Evolutionary conservation across 2,113 vertebrate genomes (phyloP), one percentile per base, ranked within the genome.

Genomic region (Xiphophorus maculatus): DNA sequence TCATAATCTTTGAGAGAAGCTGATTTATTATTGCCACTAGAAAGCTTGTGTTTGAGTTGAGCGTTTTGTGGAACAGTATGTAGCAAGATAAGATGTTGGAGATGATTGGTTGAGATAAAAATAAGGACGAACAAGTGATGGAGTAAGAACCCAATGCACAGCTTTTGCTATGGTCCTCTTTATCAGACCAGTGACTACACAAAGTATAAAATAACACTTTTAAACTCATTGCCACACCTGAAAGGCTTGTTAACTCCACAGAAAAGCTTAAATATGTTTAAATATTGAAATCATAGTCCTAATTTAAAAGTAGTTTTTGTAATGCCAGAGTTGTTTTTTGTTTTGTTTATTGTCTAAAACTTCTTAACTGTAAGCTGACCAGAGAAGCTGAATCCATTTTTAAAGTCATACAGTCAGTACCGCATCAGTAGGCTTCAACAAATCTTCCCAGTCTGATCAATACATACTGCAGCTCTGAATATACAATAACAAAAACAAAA

Each of bases 401-500:
- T 79, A 32, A 63, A 74, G 30, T 22, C 71, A 74, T 74, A 85
- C 30, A 67, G 80, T 84, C 35, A 74, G 30, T 61, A 35, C 62
- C 32, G 70, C 77, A 64, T 66, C 1, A 11, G 60, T 42, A 22
- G 29, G 32, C 42, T 61, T 51, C 28, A 79, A 70, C 66, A 85
- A 71, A 84, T 65, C 66, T 62, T 33, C 30, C 61, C 78, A 44
- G 42, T 69, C 0, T 89, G 81, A 91, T 91, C 83, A 88, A 90
- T 91, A 84, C 69, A 77, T 71, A 15, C 54, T 30, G 67, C 61
- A 65, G 69, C 62, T 82, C 77, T 91, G 84, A 90, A 91, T 91
- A 85, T 87, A 87, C 85, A 90, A 91, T 89, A 88, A 88, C 80
- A 90, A 81, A 91, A 84, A 84, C 79, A 9, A 8, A 9, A 1